Base-by-base conservation (phyloP, 2,888 invertebrate genomes). In the Danaus chrysippus region DNA sequence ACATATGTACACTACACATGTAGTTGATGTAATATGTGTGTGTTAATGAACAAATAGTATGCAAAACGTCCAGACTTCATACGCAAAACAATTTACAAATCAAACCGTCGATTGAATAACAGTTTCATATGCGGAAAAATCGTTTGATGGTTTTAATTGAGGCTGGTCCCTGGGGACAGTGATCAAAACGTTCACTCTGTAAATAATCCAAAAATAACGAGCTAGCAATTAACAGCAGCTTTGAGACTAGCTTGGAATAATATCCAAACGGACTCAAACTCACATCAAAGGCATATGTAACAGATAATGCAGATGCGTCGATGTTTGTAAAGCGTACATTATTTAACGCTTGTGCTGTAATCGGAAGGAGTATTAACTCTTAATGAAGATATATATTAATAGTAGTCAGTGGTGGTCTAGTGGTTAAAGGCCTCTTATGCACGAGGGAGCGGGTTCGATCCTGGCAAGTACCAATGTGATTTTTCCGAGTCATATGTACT, bases 161-260 rank as follows among this genome's bases (percentile, higher is more conserved):
- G 72, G 58, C 66, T 54, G 68, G 69, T 69, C 71, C 68, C 63
- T 67, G 70, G 74, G 74, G 68, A 65, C 59, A 62, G 59, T 17
- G 64, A 84, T 82, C 78, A 83, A 74, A 77, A 73, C 71, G 77
- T 77, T 72, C 70, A 64, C 76, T 82, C 78, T 85, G 85, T 82
- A 89, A 88, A 89, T 91, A 91, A 90, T 91, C 91, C 90, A 78
- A 80, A 87, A 90, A 89, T 91, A 91, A 91, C 86, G 89, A 91
- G 86, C 77, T 79, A 83, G 88, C 84, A 88, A 89, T 91, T 90
- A 89, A 87, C 88, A 78, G 75, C 78, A 80, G 85, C 84, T 85
- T 87, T 83, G 82, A 85, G 87, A 86, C 84, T 83, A 77, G 82
- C 78, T 81, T 73, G 66, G 73, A 86, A 83, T 84, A 78, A 84